These are phyloP conservation scores for Gastrophysa polygoni DNA, from an alignment of 2,888 invertebrate species.

Conservation along the genomic window DNA sequence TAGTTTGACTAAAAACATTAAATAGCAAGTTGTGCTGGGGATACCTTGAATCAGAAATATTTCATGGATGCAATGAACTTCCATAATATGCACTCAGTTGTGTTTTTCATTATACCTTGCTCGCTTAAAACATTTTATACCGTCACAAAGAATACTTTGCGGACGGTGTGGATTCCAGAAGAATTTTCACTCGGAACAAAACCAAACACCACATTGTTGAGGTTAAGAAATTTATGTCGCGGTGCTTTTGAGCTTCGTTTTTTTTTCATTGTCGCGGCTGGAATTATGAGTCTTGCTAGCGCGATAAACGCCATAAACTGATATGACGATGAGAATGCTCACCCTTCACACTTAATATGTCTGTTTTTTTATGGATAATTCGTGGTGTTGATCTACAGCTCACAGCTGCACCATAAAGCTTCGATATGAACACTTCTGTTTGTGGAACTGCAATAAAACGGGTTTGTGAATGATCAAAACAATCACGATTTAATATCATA, in stretches of 20 bases:
- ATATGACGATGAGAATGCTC: not conserved
- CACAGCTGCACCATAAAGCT: constrained; percentile 1
- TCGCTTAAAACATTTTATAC: not conserved
- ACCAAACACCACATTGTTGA: constrained; percentile 18
- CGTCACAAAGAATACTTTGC: not conserved
- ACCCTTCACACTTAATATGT: not conserved
- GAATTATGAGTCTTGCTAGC: not conserved
- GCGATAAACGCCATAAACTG: not conserved
- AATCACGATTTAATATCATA: too few species aligned
- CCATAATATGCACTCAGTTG: not conserved
- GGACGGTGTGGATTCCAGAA: not conserved
- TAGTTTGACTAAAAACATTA: too few species aligned
- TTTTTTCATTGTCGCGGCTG: not conserved
- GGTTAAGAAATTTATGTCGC: constrained; percentile 25
- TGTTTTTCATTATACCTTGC: not conserved
- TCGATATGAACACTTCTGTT: too few species aligned
- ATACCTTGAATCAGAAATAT: not conserved
- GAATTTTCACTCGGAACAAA: constrained; percentile 16
- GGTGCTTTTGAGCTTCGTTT: constrained; percentile 17
- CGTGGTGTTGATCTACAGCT: not conserved
- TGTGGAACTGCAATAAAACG: too few species aligned
- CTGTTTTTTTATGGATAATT: not conserved
- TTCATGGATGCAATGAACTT: not conserved
- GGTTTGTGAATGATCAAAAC: too few species aligned
- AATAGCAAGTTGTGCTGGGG: too few species aligned